phyloP scores from a whole-genome alignment of 1,140 invertebrate species.

The Orchesella cincta region DNA sequence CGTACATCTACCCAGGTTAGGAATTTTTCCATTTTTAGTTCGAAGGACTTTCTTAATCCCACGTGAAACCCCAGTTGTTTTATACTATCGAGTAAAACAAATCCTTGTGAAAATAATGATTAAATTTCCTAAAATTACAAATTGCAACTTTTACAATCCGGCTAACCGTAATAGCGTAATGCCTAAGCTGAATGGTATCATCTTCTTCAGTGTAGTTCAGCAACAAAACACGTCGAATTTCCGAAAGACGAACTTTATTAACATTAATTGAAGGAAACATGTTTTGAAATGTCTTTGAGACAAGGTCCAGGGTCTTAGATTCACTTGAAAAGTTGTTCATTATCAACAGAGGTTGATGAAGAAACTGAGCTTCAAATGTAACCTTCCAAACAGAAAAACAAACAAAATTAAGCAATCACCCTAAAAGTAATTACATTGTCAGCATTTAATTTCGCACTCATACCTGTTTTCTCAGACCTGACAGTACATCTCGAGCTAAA shows the following conservation, averaged over 20 bases:
- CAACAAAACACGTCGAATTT: slow-evolving; percentile 84
- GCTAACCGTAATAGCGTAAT: slow-evolving; percentile 80
- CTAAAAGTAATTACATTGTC: not conserved
- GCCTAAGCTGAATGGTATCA: slow-evolving; percentile 88
- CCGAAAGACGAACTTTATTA: slow-evolving; percentile 81
- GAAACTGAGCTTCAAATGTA: slow-evolving; percentile 77
- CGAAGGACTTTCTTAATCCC: slow-evolving; percentile 88
- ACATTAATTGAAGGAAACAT: slow-evolving; percentile 98
- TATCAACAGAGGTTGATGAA: slow-evolving; percentile 83
- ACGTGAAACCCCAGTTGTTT: slow-evolving; percentile 84
- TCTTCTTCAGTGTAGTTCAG: slow-evolving; percentile 85
- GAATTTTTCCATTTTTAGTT: slow-evolving; percentile 74
- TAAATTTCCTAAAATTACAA: not conserved
- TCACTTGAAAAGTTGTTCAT: slow-evolving; percentile 91
- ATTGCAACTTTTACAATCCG: not conserved
- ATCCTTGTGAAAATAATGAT: not conserved
- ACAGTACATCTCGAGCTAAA: slow-evolving; percentile 81
- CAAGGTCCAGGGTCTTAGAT: slow-evolving; percentile 84
- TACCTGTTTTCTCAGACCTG: slow-evolving; percentile 76
- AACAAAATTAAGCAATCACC: not conserved
- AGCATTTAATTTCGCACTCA: not conserved
- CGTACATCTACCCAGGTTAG: slow-evolving; percentile 81
- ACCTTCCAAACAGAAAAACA: slow-evolving; percentile 56
- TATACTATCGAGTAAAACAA: slow-evolving; percentile 53
- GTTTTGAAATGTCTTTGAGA: slow-evolving; percentile 94